Conservation (phyloP, 2,113 vertebrate genomes). For the Varanus salvator region DNA sequence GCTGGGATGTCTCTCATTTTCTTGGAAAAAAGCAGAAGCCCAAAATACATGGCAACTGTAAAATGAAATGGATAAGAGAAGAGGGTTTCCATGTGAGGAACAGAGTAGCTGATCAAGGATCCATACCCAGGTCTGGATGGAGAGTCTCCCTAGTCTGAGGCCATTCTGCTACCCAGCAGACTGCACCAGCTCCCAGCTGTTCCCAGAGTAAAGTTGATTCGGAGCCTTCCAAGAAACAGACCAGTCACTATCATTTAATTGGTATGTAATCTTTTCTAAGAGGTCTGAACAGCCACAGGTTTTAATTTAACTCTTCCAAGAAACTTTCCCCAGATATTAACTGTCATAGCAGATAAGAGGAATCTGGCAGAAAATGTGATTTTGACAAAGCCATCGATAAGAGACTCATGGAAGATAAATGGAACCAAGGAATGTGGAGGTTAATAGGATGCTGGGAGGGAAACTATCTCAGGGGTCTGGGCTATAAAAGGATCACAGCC, state of each 20-base stretch:
- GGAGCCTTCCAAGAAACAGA: background rate
- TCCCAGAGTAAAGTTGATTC: background rate
- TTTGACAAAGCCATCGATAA: conserved; percentile 27
- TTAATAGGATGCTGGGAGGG: conserved; percentile 3
- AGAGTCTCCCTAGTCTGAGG: background rate
- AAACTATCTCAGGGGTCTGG: background rate
- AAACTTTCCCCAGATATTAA: conserved; percentile 12
- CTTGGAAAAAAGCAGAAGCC: background rate
- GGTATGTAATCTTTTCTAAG: conserved; percentile 28
- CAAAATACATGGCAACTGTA: background rate
- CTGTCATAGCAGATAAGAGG: conserved; percentile 6
- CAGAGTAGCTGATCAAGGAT: background rate
- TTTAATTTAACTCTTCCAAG: conserved; percentile 32
- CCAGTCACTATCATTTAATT: conserved; percentile 37
- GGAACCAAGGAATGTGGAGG: conserved; percentile 18
- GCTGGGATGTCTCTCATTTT: background rate
- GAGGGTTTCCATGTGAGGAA: background rate
- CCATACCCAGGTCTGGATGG: background rate
- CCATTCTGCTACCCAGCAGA: background rate
- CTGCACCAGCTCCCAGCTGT: background rate
- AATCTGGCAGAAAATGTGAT: conserved; percentile 19
- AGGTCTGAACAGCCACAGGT: conserved; percentile 20
- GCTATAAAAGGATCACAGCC: background rate
- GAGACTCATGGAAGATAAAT: conserved; percentile 21
- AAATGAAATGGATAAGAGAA: background rate